Percentiles rank a stretch among this genome's conserved stretches.
Evolutionary conservation across 2,888 invertebrate genomes (phyloP).

Genomic region (Drosophila atripex): DNA sequence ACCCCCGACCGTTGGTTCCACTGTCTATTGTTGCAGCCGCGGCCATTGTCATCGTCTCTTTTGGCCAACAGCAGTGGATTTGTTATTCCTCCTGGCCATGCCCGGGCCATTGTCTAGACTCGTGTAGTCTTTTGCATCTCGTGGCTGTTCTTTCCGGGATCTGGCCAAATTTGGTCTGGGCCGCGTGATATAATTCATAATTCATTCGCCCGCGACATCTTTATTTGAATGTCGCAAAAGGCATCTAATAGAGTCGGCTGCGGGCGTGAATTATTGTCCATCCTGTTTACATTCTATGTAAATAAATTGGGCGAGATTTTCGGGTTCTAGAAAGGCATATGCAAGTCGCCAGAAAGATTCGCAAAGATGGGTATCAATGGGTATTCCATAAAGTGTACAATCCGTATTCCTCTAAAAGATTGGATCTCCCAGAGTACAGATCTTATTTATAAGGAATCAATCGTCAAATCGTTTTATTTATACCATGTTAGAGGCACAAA

Average conservation of each 20-base stretch:
- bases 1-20: slow-evolving; percentile 9
- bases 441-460: no score
- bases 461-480: no score
- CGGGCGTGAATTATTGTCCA: slow-evolving; percentile 37
- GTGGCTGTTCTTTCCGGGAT: slow-evolving; percentile 34
- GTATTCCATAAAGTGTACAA: no score
- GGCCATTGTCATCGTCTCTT: slow-evolving; percentile 66
- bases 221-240: slow-evolving; percentile 62
- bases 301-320: slow-evolving; percentile 28
- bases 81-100: slow-evolving; percentile 27
- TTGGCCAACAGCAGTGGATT: slow-evolving; percentile 49
- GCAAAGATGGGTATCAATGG: no score
- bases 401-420: no score
- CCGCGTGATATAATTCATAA: slow-evolving; percentile 80
- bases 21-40: slow-evolving; percentile 24
- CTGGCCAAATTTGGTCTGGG: slow-evolving; percentile 71
- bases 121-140: slow-evolving; percentile 44
- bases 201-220: slow-evolving; percentile 74
- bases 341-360: no score
- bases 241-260: slow-evolving; percentile 49
- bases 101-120: slow-evolving; percentile 42
- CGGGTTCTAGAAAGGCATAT: neutral
- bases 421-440: no score
- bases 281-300: slow-evolving; percentile 29
- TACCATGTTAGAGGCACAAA: no score